Conservation (phyloP, 2,888 invertebrate species). For the Petrolisthes manimaculis region DNA sequence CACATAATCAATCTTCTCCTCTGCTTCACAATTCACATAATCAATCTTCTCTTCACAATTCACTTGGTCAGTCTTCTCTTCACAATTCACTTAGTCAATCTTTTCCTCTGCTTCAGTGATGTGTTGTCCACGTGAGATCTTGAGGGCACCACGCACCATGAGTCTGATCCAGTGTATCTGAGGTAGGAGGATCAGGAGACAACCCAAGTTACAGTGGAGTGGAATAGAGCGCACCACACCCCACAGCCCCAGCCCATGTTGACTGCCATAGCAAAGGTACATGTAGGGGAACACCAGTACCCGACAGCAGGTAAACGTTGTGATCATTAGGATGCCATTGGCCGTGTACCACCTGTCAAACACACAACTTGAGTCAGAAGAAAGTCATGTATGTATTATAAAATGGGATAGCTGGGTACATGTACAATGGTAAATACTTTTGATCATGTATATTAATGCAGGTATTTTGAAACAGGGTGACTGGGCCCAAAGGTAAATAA, state of each 20-base stretch:
- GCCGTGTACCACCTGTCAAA: constrained; percentile 39
- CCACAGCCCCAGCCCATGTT: constrained; percentile 22
- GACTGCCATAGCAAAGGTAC: constrained; percentile 44
- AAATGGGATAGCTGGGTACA: too few species aligned
- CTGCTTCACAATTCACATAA: too few species aligned
- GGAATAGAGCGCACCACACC: constrained; percentile 39
- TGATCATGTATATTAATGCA: too few species aligned
- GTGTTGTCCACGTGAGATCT: constrained; percentile 18
- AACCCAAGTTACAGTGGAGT: constrained; percentile 50
- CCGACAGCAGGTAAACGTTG: constrained; percentile 43
- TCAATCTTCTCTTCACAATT: too few species aligned
- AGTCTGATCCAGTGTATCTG: constrained; percentile 52
- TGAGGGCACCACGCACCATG: constrained; percentile 50
- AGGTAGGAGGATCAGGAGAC: constrained; percentile 41
- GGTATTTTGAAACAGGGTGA: too few species aligned
- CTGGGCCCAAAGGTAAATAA: too few species aligned
- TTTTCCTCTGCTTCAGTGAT: constrained; percentile 48
- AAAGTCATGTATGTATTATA: too few species aligned
- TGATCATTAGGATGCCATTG: constrained; percentile 45
- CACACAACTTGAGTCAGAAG: too few species aligned
- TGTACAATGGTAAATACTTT: too few species aligned
- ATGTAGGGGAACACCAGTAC: constrained; percentile 44
- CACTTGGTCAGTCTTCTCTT: too few species aligned
- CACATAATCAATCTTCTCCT: too few species aligned
- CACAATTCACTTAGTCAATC: constrained; percentile 31